phyloP scores from a whole-genome alignment of 2,113 vertebrate species.

The Oreochromis niloticus region DNA sequence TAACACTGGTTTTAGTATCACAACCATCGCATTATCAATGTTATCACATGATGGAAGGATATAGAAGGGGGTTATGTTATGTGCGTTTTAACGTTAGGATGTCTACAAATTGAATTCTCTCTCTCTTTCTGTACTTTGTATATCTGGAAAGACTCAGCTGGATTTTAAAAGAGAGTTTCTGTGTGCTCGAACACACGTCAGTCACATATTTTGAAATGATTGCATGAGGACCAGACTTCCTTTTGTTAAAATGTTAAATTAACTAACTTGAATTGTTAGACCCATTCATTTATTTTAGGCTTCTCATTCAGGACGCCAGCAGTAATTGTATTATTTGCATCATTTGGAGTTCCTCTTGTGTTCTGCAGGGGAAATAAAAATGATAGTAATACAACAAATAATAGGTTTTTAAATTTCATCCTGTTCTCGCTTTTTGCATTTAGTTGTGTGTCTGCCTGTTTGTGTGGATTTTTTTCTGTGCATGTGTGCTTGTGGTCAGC shows the following conservation, averaged over 20 bases:
- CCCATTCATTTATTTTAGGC: rapidly evolving
- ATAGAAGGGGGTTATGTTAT: not conserved
- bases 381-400: rapidly evolving
- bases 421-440: rapidly evolving
- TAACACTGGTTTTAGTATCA: not conserved
- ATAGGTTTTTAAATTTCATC: not conserved
- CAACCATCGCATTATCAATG: rapidly evolving
- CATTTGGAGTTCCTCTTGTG: rapidly evolving
- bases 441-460: not conserved
- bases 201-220: not conserved
- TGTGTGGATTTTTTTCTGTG: not conserved
- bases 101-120: not conserved
- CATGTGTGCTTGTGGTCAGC: not conserved
- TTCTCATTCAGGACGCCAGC: rapidly evolving
- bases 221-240: rapidly evolving
- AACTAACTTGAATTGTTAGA: not conserved
- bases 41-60: rapidly evolving
- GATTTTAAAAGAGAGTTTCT: not conserved
- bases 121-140: not conserved
- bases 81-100: rapidly evolving
- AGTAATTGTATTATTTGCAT: not conserved
- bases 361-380: rapidly evolving
- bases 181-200: rapidly evolving
- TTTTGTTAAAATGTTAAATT: not conserved
- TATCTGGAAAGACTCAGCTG: not conserved